phyloP scores from a whole-genome alignment of 2,113 vertebrate genomes.

The Sisor rabdophorus region DNA sequence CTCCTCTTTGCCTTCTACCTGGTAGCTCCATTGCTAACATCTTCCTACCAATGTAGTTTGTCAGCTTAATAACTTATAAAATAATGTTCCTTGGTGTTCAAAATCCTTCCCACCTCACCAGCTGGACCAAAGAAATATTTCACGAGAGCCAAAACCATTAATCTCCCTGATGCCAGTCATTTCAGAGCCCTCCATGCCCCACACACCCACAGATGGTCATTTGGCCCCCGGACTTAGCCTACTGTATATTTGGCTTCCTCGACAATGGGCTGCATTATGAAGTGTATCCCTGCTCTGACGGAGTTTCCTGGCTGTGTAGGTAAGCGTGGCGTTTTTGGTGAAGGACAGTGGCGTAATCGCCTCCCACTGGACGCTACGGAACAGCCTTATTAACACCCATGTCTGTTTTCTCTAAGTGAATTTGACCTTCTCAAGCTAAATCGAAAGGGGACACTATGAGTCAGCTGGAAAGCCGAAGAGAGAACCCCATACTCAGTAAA shows the following conservation, averaged over 20 bases:
- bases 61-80: slow-evolving; percentile 14
- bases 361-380: slow-evolving; percentile 6
- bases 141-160: slow-evolving; percentile 35
- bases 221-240: slow-evolving; percentile 4
- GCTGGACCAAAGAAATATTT: slow-evolving; percentile 34
- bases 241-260: slow-evolving; percentile 40
- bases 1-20: too few species aligned
- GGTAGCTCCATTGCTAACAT: too few species aligned
- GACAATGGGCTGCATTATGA: slow-evolving; percentile 47
- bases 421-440: neutral
- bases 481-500: neutral
- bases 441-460: neutral
- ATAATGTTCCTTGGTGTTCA: slow-evolving; percentile 1
- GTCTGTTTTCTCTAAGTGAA: neutral
- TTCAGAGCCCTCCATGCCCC: slow-evolving; percentile 6
- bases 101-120: slow-evolving; percentile 2
- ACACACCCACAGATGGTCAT: slow-evolving; percentile 5
- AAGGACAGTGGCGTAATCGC: slow-evolving; percentile 23
- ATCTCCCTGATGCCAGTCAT: slow-evolving; percentile 22
- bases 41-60: slow-evolving; percentile 4
- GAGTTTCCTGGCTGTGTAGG: slow-evolving; percentile 39
- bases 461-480: neutral
- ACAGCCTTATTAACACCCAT: slow-evolving; percentile 16
- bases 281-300: slow-evolving; percentile 25
- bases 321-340: slow-evolving; percentile 25